These are phyloP conservation scores for Tenthredo notha DNA, from an alignment of 2,888 invertebrate species.

Conservation along the genomic window DNA sequence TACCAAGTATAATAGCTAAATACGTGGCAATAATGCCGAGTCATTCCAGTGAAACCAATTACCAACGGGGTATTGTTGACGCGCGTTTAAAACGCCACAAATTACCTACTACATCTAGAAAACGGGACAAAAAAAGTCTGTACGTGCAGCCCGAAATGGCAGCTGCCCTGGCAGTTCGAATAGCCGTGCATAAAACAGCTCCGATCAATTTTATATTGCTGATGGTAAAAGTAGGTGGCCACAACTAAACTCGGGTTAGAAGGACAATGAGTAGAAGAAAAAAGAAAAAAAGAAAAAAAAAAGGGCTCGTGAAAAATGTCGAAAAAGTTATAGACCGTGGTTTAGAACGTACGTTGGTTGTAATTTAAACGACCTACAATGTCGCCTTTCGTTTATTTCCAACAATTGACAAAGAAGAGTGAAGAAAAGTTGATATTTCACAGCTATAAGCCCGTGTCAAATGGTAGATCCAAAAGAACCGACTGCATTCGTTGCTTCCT, in stretches of 20 bases:
- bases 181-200: slow-evolving; percentile 13
- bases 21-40: slow-evolving; percentile 19
- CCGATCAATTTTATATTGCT: background rate
- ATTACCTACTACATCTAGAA: background rate
- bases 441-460: background rate
- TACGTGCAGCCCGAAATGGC: slow-evolving; percentile 22
- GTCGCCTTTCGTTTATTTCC: background rate
- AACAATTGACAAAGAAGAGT: background rate
- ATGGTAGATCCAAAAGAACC: background rate
- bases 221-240: slow-evolving; percentile 3
- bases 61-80: slow-evolving; percentile 37
- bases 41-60: slow-evolving; percentile 43
- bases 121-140: slow-evolving; percentile 26
- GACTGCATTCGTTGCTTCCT: background rate
- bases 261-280: slow-evolving; percentile 21
- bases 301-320: background rate
- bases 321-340: background rate
- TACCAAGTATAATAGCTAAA: background rate
- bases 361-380: background rate
- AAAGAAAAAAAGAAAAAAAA: too few relatives aligned
- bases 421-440: background rate
- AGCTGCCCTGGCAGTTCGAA: background rate
- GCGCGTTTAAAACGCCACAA: slow-evolving; percentile 45
- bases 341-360: background rate
- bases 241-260: background rate